Base-by-base conservation (phyloP, 2,888 invertebrate genomes). In the Nyleta sp. region DNA sequence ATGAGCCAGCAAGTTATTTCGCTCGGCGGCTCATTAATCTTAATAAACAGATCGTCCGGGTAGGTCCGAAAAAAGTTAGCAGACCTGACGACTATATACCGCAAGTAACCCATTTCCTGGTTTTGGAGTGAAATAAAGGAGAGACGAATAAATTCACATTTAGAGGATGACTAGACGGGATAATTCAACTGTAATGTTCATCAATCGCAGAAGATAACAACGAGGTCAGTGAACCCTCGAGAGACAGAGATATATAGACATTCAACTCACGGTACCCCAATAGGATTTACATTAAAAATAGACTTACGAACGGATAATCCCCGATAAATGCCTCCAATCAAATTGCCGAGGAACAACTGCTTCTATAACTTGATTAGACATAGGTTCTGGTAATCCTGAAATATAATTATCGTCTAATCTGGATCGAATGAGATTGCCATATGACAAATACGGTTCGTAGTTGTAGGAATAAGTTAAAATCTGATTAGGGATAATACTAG, bases 1-100 rank as follows among this genome's bases (percentile, higher is more conserved):
- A 72, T 71, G 71, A 71, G 17, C n/a, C 40, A 60, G 71, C 72
- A 57, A 57, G 22, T 48, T 64, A 64, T 57, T 55, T 28, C 13
- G 4, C 22, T 7, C 22, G 42, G 31, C 8, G 42, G 48, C 33
- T 72, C 72, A 55, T 73, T 73, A 73, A 73, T 73, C 65, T 73
- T 57, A 55, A 65, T 73, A 73, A 64, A 65, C 65, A 64, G 62
- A 64, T 55, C 53, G 55, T 44, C 15, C 35, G 28, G 11, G 35
- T 10, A 31, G 11, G 35, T 24, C 33, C 42, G 13, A 28, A 55
- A 72, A 72, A 72, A 72, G 28, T 44, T 13, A 22, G 60, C 31
- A 31, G 33, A 18, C 31, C 48, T 20, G 50, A 71, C 28, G 53
- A 60, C 60, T 70, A 24, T 70, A 50, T 68, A 40, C 40, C 20